Evolutionary conservation across 2,888 invertebrate species (phyloP), one percentile per base, ranked within the genome.

Genomic region (Apamea sordens): DNA sequence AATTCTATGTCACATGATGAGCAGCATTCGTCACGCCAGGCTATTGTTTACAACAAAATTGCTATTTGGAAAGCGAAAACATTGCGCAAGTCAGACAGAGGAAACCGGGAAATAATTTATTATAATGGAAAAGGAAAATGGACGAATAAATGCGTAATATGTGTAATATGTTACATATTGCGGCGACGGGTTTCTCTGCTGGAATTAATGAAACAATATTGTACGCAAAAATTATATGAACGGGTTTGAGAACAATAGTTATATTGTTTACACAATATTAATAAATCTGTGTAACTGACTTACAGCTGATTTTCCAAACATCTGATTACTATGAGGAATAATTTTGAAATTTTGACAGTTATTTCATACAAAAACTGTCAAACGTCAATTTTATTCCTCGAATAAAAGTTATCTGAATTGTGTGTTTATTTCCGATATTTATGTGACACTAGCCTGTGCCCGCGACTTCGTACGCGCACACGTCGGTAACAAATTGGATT

Each of bases 21-120:
- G 81, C 81, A 81, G 73, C 50, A 80, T 85, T 87, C 88, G 92
- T 92, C 91, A 92, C 89, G 91, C 90, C 82, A 87, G n/a, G 63
- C 82, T 86, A 89, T 89, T 91, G 89, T 83, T 79, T 81, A 86
- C 86, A 84, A 79, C 79, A 80, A 84, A 87, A 88, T 88, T 85
- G 89, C 79, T 77, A 81, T 87, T 87, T 82, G 77, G 87, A 87
- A 88, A 89, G 89, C 81, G 83, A 86, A 73, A 85, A 84, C 82
- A 83, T 88, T 88, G 83, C 84, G 82, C 76, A 87, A 88, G 77
- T 73, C 73, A 70, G 79, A 73, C 73, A 73, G 72, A 65, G 73
- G 76, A 83, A 83, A 75, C 50, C 41, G 68, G 84, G 76, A 82
- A 88, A 83, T 77, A 28, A 74, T 77, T 72, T 68, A 72, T 79